Percentiles rank a stretch among this genome's conserved stretches.
These are phyloP conservation scores for Acleris cristana DNA, from an alignment of 2,888 invertebrate genomes.

Conservation along the genomic window DNA sequence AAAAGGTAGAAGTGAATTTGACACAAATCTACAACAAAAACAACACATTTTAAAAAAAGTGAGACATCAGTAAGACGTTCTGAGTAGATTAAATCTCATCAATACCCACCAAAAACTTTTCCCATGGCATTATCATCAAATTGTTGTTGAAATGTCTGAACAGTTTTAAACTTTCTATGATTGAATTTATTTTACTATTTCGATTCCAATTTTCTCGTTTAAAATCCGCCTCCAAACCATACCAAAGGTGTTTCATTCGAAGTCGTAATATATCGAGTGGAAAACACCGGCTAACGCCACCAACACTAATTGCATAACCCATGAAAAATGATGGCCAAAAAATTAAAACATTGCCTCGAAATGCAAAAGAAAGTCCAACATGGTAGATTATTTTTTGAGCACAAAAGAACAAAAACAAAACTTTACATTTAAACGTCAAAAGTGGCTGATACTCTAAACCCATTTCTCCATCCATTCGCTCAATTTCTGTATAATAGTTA, in stretches of 20 bases:
- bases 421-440: neutral
- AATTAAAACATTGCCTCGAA: neutral
- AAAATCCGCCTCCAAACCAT: neutral
- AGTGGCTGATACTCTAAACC: neutral
- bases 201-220: neutral
- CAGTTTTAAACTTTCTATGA: neutral
- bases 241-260: neutral
- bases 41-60: neutral
- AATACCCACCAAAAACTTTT: neutral
- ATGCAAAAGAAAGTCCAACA: neutral
- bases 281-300: neutral
- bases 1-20: no score
- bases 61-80: no score
- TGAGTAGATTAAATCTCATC: neutral
- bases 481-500: neutral
- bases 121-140: neutral
- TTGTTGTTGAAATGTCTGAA: neutral
- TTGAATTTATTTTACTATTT: neutral
- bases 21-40: no score
- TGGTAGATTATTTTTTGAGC: neutral
- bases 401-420: neutral
- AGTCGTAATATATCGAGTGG: neutral
- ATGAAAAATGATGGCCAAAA: neutral
- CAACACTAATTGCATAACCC: neutral
- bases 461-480: neutral